Evolutionary conservation across 2,113 vertebrate species (phyloP).

Genomic region (Seriola aureovittata): DNA sequence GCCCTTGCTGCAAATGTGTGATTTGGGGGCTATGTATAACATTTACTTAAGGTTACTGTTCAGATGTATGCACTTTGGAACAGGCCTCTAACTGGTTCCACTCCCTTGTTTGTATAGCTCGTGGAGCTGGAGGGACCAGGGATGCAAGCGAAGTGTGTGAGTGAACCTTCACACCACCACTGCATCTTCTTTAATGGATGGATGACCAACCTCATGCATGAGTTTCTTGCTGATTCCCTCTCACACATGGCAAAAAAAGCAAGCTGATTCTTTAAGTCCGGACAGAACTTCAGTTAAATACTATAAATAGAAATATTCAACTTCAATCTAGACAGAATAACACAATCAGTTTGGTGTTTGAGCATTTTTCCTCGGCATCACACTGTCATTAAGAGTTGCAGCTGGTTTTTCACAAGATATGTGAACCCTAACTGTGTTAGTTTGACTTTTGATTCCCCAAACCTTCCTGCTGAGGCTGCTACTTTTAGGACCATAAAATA

Average conservation of each 20-base stretch:
- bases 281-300: not conserved
- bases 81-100: not conserved
- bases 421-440: conserved; percentile 80
- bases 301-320: not conserved
- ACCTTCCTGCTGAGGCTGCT: conserved; percentile 80
- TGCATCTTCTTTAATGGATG: not conserved
- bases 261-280: no score
- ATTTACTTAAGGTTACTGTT: not conserved
- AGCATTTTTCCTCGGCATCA: conserved; percentile 1
- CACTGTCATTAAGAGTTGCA: conserved; percentile 13
- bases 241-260: not conserved
- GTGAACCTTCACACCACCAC: not conserved
- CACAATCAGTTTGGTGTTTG: not conserved
- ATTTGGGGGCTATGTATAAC: not conserved
- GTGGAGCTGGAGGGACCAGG: not conserved
- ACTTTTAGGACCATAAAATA: conserved; percentile 78
- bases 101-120: not conserved
- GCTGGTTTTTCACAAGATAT: conserved; percentile 26
- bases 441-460: conserved; percentile 84
- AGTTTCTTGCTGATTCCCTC: not conserved
- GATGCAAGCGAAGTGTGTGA: not conserved
- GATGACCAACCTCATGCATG: not conserved
- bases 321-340: not conserved
- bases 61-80: not conserved
- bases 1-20: not conserved